These are phyloP conservation scores for Orientallactaga sibirica DNA, from an alignment of 2,797 vertebrate genomes.

Conservation along the genomic window DNA sequence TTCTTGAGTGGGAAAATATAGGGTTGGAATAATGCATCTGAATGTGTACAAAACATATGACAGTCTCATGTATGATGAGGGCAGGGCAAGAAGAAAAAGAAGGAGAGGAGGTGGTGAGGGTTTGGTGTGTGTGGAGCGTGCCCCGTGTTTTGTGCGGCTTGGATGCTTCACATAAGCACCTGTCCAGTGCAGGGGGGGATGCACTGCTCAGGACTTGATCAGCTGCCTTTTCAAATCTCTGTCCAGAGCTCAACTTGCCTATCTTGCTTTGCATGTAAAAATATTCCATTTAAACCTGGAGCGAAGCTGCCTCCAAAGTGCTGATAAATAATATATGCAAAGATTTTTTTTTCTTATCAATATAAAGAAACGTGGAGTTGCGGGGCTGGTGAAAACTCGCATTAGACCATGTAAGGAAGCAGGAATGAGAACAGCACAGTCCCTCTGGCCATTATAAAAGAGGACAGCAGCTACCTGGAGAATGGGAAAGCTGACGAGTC, in stretches of 20 bases:
- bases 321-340: conserved; percentile 92
- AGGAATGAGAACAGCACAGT: conserved; percentile 91
- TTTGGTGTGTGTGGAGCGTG: not conserved
- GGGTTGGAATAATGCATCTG: conserved; percentile 63
- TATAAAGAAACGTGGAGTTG: conserved; percentile 89
- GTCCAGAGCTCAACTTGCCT: conserved; percentile 84
- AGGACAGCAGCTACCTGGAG: conserved; percentile 92
- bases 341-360: conserved; percentile 87
- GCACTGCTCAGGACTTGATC: conserved; percentile 69
- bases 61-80: conserved; percentile 44
- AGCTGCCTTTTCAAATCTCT: conserved; percentile 84
- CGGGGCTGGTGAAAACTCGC: conserved; percentile 88
- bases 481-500: conserved; percentile 92
- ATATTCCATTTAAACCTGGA: conserved; percentile 89
- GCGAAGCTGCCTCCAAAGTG: conserved; percentile 89
- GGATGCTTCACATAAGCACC: not conserved
- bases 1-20: conserved; percentile 78
- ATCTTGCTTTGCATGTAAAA: conserved; percentile 89
- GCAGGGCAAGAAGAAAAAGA: not conserved
- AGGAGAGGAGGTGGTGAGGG: conserved; percentile 64
- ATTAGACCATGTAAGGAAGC: conserved; percentile 91
- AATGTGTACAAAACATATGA: conserved; percentile 67
- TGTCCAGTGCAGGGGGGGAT: not conserved
- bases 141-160: conserved; percentile 40
- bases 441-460: conserved; percentile 93